Evolutionary conservation across 2,797 vertebrate species (phyloP), one percentile per base, ranked within the genome.

Genomic region (Chelon auratus): DNA sequence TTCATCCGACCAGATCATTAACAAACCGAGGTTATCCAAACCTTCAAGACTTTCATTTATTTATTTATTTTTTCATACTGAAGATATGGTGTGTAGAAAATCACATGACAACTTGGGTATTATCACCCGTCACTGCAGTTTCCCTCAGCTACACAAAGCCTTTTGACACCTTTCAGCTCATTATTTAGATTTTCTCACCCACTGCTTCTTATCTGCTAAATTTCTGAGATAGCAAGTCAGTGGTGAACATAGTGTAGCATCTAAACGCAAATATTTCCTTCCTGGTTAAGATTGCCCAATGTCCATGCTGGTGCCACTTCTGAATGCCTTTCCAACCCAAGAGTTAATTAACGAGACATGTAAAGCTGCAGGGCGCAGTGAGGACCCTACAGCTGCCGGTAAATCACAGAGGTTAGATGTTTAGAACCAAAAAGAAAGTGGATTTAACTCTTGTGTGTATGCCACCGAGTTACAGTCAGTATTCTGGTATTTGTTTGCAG

Each of bases 401-500:
- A n/a, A 42, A 45, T 18, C 33, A 53, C 54, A 39, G 18, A 40
- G 40, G 30, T 47, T 30, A 62, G 60, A 53, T 5, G 40, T 72
- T 84, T 47, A 53, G 52, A 51, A 75, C 33, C 13, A 48, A 52
- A 62, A 55, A 30, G 10, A 42, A 22, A 2, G 1, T 3, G 24
- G 24, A 26, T 4, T 26, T 26, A 26, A 26, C 24, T 26, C 24
- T 48, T n/a, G 42, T 48, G 53, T 42, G n/a, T 53, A 40, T 51
- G 39, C 37, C 3, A 40, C 53, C 37, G 42, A 26, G 22, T 51
- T 51, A 64, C 12, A 64, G 47, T 73, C 42, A 33, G 50, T 62
- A 22, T 59, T 68, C 45, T 58, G 67, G 24, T 79, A 48, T 82
- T 71, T 69, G 17, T 20, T 43, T 52, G 51, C 53, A 59, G 50